Evolutionary conservation across 1,140 invertebrate species (phyloP), one percentile per base, ranked within the genome.

Genomic region (Zeugodacus cucurbitae): DNA sequence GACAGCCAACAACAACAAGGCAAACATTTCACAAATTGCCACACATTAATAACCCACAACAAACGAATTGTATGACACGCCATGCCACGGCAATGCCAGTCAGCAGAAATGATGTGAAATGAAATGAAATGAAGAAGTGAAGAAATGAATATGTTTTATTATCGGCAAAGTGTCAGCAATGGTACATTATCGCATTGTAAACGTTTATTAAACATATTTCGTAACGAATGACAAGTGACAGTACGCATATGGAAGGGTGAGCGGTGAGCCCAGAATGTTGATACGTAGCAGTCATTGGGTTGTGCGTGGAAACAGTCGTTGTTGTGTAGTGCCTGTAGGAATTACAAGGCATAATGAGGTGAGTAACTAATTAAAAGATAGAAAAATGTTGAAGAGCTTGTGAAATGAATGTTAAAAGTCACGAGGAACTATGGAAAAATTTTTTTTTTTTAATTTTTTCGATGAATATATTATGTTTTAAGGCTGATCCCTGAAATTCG

Each of bases 171-270:
- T 82, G 74, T 82, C 74, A 82, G 74, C 74, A 82, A 82, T 29
- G 41, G 44, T 14, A 82, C 41, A 82, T 82, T 82, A 82, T 82
- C 74, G 74, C 74, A 82, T 82, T 82, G 74, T 82, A 82, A 82
- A 82, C 74, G 74, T 82, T 82, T 82, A 82, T 82, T 82, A 82
- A 82, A 82, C 74, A 82, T 82, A 82, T 82, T 82, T 82, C 74
- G 74, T 82, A 82, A 54, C 44, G 74, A 82, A 82, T 82, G 74
- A 82, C 74, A 82, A 29, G 67, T 74, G 34, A 74, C 67, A 74
- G 67, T 3, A 82, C 14, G 17, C 48, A 54, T 17, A 82, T 48
- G 26, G 34, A 48, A 54, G 41, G 41, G 41, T 10, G 22, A 67
- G 8, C 41, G 34, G 67, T 59, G 58, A 59, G 22, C 6, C 17